Conservation (phyloP, 1,140 invertebrate genomes). For the Polypedilum vanderplanki region DNA sequence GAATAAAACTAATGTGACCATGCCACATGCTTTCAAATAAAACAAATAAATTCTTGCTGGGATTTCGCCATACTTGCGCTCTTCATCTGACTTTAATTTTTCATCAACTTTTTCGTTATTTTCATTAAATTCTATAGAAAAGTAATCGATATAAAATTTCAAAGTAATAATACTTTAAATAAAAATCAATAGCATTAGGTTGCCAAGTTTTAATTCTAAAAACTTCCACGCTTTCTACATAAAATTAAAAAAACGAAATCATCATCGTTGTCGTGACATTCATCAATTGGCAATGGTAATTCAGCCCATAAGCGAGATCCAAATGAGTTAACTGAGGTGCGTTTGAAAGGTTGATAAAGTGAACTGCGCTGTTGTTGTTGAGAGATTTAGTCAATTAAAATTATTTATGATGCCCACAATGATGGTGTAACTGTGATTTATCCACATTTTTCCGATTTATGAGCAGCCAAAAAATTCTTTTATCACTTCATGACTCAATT, state of each 20-base stretch:
- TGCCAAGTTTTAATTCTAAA: conserved; percentile 27
- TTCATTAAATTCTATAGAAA: conserved; percentile 31
- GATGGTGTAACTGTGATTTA: no score
- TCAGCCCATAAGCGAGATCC: conserved; percentile 54
- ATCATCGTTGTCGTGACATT: conserved; percentile 41
- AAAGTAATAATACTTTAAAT: conserved; percentile 31
- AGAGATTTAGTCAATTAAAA: not conserved
- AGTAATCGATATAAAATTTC: not conserved
- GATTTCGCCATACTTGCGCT: conserved; percentile 57
- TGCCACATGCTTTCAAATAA: conserved; percentile 57
- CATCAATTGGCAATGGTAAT: conserved; percentile 53
- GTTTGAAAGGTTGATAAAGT: conserved; percentile 35
- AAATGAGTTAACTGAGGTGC: conserved; percentile 44
- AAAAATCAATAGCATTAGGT: conserved; percentile 33
- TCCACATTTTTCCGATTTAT: not conserved
- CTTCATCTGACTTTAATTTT: conserved; percentile 44
- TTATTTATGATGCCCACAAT: not conserved
- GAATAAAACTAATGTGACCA: conserved; percentile 48
- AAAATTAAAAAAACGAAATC: conserved; percentile 22
- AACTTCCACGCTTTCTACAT: not conserved
- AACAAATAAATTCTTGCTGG: conserved; percentile 53
- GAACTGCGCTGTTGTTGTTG: conserved; percentile 31
- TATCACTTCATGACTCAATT: not conserved
- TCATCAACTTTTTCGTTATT: conserved; percentile 34
- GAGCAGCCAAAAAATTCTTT: not conserved